Percentiles rank a stretch among this genome's conserved stretches.
Evolutionary conservation across 2,797 vertebrate species (phyloP).

Genomic region (Peromyscus aztecus): DNA sequence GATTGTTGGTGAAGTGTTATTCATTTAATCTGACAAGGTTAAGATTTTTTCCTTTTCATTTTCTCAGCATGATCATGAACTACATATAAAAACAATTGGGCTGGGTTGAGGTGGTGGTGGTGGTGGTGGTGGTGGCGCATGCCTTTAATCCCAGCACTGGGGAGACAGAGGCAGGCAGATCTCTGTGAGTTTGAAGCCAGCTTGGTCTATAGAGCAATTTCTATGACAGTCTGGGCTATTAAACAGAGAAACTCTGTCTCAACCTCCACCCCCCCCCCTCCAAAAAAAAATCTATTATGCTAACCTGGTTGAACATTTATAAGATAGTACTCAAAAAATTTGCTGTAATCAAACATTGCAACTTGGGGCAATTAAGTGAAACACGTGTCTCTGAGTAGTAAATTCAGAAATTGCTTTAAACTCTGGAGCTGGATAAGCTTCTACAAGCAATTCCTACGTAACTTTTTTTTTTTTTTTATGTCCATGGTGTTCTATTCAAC

Average conservation of each 20-base stretch:
- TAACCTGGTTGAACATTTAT: neutral
- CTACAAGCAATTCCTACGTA: neutral
- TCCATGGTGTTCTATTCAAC: neutral
- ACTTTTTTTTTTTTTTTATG: neutral
- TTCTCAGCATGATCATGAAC: neutral
- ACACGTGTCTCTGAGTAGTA: neutral
- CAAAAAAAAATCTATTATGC: too few relatives aligned
- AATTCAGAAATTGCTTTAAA: neutral
- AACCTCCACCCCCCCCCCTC: too few relatives aligned
- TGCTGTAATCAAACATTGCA: neutral
- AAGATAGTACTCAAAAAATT: neutral
- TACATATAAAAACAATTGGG: neutral
- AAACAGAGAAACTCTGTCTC: too few relatives aligned
- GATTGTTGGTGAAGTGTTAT: neutral
- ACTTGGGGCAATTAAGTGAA: neutral
- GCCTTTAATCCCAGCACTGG: too few relatives aligned
- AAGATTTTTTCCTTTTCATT: neutral
- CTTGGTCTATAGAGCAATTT: too few relatives aligned
- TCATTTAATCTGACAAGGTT: neutral
- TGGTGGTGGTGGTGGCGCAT: too few relatives aligned
- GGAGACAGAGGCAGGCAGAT: too few relatives aligned
- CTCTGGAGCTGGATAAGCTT: too few relatives aligned
- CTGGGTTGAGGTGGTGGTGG: too few relatives aligned
- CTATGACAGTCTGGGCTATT: too few relatives aligned
- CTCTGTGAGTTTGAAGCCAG: too few relatives aligned